phyloP scores from a whole-genome alignment of 2,888 invertebrate genomes.

The Agriotes lineatus region DNA sequence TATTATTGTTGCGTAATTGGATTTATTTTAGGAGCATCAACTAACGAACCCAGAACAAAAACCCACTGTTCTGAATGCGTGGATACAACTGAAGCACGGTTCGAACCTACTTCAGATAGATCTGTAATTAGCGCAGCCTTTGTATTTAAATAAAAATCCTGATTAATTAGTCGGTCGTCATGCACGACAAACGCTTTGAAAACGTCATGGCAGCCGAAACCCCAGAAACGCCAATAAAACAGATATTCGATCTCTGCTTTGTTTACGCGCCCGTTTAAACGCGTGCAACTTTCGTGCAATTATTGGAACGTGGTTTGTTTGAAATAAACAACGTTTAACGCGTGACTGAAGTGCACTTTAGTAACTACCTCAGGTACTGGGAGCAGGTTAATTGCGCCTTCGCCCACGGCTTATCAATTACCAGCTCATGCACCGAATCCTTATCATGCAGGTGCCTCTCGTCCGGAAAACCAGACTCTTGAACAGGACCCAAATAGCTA shows the following conservation, averaged over 20 bases:
- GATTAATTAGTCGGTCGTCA: too few relatives aligned
- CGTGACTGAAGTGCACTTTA: constrained; percentile 45
- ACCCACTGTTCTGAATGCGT: background rate
- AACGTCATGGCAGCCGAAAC: too few relatives aligned
- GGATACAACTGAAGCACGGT: background rate
- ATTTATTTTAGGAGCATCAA: background rate
- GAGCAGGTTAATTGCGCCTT: constrained; percentile 32
- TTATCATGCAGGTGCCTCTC: too few relatives aligned
- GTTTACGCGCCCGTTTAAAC: constrained; percentile 20
- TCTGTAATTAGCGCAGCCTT: too few relatives aligned
- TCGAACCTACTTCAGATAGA: too few relatives aligned
- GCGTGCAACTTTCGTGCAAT: constrained; percentile 35
- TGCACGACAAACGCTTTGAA: too few relatives aligned
- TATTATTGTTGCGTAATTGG: constrained; percentile 8
- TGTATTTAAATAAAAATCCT: too few relatives aligned
- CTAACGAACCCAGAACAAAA: constrained; percentile 5
- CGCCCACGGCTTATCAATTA: constrained; percentile 29
- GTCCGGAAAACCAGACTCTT: too few relatives aligned
- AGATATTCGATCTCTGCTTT: background rate
- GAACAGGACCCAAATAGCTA: too few relatives aligned
- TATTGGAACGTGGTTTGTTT: constrained; percentile 45
- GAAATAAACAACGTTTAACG: constrained; percentile 45
- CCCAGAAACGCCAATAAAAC: too few relatives aligned
- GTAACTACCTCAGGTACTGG: constrained; percentile 30
- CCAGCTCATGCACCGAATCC: background rate